These are phyloP conservation scores for Lysandra bellargus DNA, from an alignment of 2,888 invertebrate genomes.

Conservation along the genomic window DNA sequence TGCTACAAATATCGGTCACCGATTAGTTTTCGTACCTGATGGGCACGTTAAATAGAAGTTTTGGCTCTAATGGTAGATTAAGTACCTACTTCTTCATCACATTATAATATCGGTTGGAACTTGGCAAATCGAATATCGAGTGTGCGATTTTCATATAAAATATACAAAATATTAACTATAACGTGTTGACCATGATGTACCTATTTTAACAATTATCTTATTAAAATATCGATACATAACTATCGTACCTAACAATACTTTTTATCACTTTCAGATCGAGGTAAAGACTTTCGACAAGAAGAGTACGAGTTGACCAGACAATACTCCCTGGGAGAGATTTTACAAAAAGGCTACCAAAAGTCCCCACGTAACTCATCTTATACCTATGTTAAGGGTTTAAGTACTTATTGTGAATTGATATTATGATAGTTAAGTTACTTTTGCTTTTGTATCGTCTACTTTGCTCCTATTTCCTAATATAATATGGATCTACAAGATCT, in stretches of 20 bases:
- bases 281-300: conserved; percentile 29
- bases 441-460: neutral
- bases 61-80: too few species aligned
- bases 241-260: neutral
- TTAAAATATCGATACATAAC: too few species aligned
- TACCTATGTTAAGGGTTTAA: neutral
- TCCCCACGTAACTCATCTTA: neutral
- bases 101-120: too few species aligned
- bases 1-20: too few species aligned
- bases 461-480: neutral
- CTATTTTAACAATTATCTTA: too few species aligned
- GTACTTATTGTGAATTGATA: neutral
- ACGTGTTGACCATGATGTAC: too few species aligned
- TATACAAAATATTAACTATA: too few species aligned
- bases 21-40: too few species aligned
- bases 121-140: too few species aligned
- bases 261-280: conserved; percentile 31
- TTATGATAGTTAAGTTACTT: neutral
- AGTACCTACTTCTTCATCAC: too few species aligned
- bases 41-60: too few species aligned
- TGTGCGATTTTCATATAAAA: too few species aligned
- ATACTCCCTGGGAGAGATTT: conserved; percentile 37
- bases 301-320: conserved; percentile 36
- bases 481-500: neutral
- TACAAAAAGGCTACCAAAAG: conserved; percentile 28